Base-by-base conservation (phyloP, 2,888 invertebrate species). In the Polydrusus cervinus region DNA sequence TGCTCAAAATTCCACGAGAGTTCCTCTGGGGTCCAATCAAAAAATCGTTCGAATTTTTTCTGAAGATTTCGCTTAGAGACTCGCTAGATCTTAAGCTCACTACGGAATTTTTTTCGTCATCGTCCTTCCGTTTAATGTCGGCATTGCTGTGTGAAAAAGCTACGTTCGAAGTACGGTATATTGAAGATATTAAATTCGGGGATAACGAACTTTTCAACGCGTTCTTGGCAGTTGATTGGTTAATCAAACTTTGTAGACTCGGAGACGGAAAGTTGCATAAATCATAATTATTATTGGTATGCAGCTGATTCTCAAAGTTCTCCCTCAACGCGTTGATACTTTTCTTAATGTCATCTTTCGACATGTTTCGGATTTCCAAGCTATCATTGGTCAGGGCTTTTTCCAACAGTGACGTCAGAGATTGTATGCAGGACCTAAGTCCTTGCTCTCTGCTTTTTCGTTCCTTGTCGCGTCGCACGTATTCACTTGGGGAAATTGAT, bases 381-480 rank as follows among this genome's bases (percentile, higher is more conserved):
- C 47, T 62, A 0, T 79, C 79, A 57, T 68, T 78, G 30, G 73
- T 77, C 30, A 81, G 16, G 5, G 80, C 79, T 57, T 78, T 83
- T 74, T 84, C 83, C 60, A 84, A 81, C 7, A 86, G 76, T 0
- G 84, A 83, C 9, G 85, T 84, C 47, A 86, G 77, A 0, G 85
- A 85, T 47, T 83, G 81, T 38, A 85, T 81, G 74, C 83, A 84
- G 10, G 82, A 80, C 67, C 79, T 79, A 14, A 85, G 61, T 30
- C 84, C 83, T 57, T 79, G 81, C 74, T 85, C 83, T 18, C 83
- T 80, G 67, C 78, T 66, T 76, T 82, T 82, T 30, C 83, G 75
- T 69, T 84, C 84, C 73, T 83, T 85, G 68, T 86, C 85, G 34
- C 83, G 80, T 66, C 83, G 80, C 1, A 85, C 84, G 78, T 82